These are phyloP conservation scores for Vannuccia rotundouncinata DNA, from an alignment of 2,888 invertebrate species.

Conservation along the genomic window DNA sequence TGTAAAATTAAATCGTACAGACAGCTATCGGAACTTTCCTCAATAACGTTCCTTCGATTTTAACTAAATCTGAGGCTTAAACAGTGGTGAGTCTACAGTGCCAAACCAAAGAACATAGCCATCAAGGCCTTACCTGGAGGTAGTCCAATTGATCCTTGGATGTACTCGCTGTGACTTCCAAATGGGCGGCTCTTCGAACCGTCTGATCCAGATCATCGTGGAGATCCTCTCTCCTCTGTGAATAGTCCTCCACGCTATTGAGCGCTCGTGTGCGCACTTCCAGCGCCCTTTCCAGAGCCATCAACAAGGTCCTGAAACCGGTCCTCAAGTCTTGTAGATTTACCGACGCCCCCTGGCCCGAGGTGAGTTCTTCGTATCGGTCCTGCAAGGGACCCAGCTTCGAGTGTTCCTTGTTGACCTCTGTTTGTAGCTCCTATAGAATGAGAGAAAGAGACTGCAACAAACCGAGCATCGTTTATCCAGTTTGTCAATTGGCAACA, in stretches of 20 bases:
- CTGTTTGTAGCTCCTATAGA: background rate
- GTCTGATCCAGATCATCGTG: slow-evolving; percentile 1
- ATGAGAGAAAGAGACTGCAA: too few species aligned
- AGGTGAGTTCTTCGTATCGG: background rate
- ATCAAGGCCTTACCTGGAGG: background rate
- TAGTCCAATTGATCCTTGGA: background rate
- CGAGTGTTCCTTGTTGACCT: background rate
- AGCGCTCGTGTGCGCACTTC: background rate
- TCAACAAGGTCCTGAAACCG: background rate
- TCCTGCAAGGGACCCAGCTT: background rate
- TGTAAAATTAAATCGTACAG: background rate
- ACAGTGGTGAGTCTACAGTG: too few species aligned
- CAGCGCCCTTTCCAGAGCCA: background rate
- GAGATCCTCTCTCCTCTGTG: background rate
- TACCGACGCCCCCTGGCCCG: background rate
- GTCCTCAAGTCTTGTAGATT: too few species aligned
- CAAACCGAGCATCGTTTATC: too few species aligned
- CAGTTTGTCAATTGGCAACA: too few species aligned
- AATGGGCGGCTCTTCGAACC: background rate
- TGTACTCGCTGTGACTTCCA: background rate
- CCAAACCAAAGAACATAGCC: background rate
- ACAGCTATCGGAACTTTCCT: background rate
- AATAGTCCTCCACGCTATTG: background rate
- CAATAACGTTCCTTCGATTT: background rate
- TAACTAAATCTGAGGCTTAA: too few species aligned